Evolutionary conservation across 2,113 vertebrate species (phyloP), one percentile per base, ranked within the genome.

Genomic region (Dendrocopos noguchii): DNA sequence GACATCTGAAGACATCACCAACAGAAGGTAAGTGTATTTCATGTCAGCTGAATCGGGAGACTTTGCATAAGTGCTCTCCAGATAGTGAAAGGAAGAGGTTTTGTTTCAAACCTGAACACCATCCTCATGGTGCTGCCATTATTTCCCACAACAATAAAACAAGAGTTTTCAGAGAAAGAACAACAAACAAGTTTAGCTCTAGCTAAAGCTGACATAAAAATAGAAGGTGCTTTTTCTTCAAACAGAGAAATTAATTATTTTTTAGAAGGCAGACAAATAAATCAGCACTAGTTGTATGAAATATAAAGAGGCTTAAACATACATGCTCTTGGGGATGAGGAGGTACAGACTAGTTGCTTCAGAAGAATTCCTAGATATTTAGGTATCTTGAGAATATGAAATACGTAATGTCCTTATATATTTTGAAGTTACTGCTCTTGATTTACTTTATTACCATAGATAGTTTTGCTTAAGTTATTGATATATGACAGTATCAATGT

Each of bases 1-100:
- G 98, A 96, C 98, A 98, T 96, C 98, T 99, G 97, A 98, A 98
- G 94, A 99, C 99, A 90, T 99, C 99, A 39, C 98, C 99, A 81
- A 98, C 98, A 68, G 99, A 99, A 98, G 99, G 99, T 99, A 96
- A 98, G 97, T 4, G 1, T 11, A 3, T 70, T 81, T 87, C 28
- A 15, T 20, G 76, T 80, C 34, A 3, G 16, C 8, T 17, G 13
- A 46, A 7, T 47, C 9, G 3, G 13, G 33, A 31, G 7, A 6
- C n/a, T 86, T 68, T 8, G 11, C 2, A 0, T n/a, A 61, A 73
- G 22, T 55, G 53, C 36, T 82, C 31, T 60, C 61, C 33, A 28
- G 31, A 9, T 4, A 29, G 18, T 2, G 22, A 75, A 63, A 53
- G n/a, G 36, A 60, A 42, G 53, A 34, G 60, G 29, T 57, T 80